Evolutionary conservation across 1,140 invertebrate species (phyloP).

Genomic region (Drosophila lacteicornis): DNA sequence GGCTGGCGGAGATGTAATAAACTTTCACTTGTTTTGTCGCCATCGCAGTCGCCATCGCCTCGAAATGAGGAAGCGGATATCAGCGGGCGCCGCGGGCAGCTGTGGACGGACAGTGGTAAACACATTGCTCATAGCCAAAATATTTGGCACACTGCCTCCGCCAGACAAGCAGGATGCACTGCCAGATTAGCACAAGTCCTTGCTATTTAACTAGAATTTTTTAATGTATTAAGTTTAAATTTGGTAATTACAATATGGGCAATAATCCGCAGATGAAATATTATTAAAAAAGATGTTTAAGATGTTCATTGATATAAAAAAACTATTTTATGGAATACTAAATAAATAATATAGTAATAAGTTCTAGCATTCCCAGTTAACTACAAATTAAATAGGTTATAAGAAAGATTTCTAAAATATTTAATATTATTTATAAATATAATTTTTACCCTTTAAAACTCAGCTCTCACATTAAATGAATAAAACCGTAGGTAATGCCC

Average conservation of each 20-base stretch:
- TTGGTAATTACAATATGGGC: too few species aligned
- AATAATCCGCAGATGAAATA: too few species aligned
- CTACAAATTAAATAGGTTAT: too few species aligned
- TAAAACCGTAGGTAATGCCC: not conserved
- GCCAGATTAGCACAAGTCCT: not conserved
- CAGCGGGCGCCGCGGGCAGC: constrained; percentile 10
- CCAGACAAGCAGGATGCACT: constrained; percentile 21
- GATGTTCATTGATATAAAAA: too few species aligned
- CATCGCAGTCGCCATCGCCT: constrained; percentile 27
- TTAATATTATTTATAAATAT: too few species aligned
- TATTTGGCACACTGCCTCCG: constrained; percentile 53
- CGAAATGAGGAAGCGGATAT: constrained; percentile 28
- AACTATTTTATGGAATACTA: not conserved
- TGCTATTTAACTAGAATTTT: not conserved
- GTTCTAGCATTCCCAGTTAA: too few species aligned
- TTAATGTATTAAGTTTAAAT: not conserved
- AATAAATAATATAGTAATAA: too few species aligned
- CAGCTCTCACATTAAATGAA: too few species aligned
- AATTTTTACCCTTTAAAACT: too few species aligned
- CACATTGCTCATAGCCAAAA: constrained; percentile 68
- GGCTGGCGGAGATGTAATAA: constrained; percentile 57
- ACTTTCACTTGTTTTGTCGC: constrained; percentile 79
- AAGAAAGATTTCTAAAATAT: too few species aligned
- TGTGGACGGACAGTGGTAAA: constrained; percentile 61
- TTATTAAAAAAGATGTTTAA: too few species aligned